Percentiles rank a stretch among this genome's conserved stretches.
Evolutionary conservation across 2,797 vertebrate genomes (phyloP).

Genomic region (Phoeniculus purpureus): DNA sequence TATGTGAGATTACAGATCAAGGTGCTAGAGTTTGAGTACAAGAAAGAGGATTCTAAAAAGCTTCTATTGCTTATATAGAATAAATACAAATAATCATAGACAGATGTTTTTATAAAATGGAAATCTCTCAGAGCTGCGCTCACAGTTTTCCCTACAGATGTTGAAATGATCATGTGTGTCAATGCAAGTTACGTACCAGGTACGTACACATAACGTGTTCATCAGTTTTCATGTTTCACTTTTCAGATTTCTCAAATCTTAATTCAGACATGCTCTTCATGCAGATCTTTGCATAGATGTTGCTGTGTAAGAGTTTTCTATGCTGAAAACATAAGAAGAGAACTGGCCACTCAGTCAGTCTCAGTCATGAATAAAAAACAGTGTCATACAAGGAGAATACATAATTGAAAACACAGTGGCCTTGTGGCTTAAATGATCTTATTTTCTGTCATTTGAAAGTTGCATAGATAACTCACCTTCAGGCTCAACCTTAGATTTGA

Average conservation of each 20-base stretch:
- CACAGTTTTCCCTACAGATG: background rate
- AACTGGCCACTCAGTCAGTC: background rate
- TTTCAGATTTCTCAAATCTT: background rate
- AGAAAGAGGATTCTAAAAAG: background rate
- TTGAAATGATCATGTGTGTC: background rate
- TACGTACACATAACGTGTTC: background rate
- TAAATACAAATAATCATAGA: background rate
- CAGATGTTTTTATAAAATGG: background rate
- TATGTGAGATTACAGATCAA: background rate
- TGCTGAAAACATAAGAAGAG: background rate
- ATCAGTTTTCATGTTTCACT: background rate
- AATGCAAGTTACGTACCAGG: background rate
- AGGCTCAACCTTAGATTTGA: background rate
- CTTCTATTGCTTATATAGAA: background rate
- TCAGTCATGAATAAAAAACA: background rate
- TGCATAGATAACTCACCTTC: background rate
- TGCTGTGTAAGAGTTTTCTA: background rate
- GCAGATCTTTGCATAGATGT: background rate
- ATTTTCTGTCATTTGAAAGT: slow-evolving; percentile 23
- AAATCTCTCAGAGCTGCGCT: background rate
- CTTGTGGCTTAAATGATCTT: background rate
- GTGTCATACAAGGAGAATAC: background rate
- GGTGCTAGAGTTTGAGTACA: background rate
- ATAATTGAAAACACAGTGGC: background rate
- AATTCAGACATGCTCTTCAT: background rate